Percentiles rank a stretch among this genome's conserved stretches.
phyloP scores from a whole-genome alignment of 2,888 invertebrate species.

The Halocaridina rubra region DNA sequence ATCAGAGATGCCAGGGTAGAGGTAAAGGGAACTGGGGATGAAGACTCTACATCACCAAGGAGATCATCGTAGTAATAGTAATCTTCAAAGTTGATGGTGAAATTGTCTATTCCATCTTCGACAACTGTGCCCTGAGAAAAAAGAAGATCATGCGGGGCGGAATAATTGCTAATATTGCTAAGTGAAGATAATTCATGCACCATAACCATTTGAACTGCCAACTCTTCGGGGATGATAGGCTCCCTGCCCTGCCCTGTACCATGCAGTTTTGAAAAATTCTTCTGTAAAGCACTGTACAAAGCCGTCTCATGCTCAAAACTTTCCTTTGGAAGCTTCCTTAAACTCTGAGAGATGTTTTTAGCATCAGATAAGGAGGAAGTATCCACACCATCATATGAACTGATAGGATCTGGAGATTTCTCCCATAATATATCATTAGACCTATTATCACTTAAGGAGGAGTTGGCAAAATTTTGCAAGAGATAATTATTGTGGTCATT shows the following conservation, averaged over 20 bases:
- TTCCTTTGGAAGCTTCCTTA: background rate
- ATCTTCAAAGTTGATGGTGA: constrained; percentile 38
- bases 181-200: background rate
- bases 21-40: background rate
- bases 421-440: too few relatives aligned
- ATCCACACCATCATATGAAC: too few relatives aligned
- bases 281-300: too few relatives aligned
- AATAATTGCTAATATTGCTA: background rate
- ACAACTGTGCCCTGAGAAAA: constrained; percentile 17
- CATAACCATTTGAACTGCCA: background rate
- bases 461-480: too few relatives aligned
- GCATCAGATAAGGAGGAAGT: too few relatives aligned
- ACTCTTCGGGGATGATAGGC: background rate
- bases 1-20: constrained; percentile 1
- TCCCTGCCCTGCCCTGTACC: constrained; percentile 7
- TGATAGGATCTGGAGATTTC: too few relatives aligned
- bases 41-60: constrained; percentile 1
- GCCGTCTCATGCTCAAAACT: too few relatives aligned
- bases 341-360: too few relatives aligned
- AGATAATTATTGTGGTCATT: too few relatives aligned
- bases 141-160: constrained; percentile 37
- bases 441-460: too few relatives aligned
- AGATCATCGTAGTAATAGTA: constrained; percentile 45
- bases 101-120: background rate
- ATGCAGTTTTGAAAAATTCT: constrained; percentile 38